Percentiles rank a stretch among this genome's conserved stretches.
Conservation (phyloP, 2,797 vertebrate species). For the Falco berigora region DNA sequence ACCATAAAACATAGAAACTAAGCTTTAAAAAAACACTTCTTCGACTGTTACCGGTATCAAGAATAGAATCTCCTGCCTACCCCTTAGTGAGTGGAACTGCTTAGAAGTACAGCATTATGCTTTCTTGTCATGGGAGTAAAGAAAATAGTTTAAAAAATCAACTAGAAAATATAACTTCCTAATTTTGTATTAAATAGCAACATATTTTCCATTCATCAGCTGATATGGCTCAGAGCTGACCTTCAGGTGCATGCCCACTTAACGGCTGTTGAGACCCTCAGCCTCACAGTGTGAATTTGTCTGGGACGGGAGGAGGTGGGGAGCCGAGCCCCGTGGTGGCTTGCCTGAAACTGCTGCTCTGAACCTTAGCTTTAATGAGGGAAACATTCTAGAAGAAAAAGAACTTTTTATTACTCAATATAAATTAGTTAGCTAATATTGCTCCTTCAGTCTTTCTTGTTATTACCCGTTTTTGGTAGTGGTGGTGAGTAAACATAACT, state of each 20-base stretch:
- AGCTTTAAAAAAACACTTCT: constrained; percentile 3
- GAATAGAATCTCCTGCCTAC: neutral
- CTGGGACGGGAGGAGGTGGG: neutral
- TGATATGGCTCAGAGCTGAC: neutral
- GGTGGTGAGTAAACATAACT: neutral
- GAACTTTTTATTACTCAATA: neutral
- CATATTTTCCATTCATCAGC: neutral
- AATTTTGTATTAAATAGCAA: neutral
- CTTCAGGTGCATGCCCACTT: neutral
- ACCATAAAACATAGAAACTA: neutral
- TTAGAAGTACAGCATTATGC: neutral
- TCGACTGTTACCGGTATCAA: neutral
- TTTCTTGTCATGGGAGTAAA: neutral
- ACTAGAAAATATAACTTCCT: neutral
- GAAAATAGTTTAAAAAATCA: neutral
- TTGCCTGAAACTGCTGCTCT: neutral
- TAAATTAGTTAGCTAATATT: neutral
- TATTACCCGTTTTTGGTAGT: neutral
- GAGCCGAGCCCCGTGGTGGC: neutral
- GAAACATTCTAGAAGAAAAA: neutral
- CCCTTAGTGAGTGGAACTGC: neutral
- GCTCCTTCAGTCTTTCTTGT: neutral
- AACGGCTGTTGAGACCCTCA: neutral
- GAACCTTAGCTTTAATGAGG: neutral
- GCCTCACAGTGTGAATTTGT: neutral